Conservation (phyloP, 2,113 vertebrate species). For the Aphyosemion australe region DNA sequence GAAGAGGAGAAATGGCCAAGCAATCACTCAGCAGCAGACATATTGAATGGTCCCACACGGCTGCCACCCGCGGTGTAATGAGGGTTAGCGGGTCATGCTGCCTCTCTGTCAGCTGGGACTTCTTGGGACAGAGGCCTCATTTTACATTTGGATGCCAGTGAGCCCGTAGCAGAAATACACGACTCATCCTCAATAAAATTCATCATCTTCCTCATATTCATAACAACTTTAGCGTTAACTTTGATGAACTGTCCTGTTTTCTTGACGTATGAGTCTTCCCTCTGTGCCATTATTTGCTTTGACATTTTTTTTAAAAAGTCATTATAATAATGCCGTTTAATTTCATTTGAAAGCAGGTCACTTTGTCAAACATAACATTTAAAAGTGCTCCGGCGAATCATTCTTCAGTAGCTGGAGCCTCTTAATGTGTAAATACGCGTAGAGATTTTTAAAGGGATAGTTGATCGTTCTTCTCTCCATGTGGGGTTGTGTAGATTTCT, state of each 20-base stretch:
- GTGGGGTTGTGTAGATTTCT: background rate
- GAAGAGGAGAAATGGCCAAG: conserved; percentile 29
- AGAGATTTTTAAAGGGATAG: background rate
- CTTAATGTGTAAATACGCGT: background rate
- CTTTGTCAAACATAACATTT: background rate
- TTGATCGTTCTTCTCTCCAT: background rate
- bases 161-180: conserved; percentile 4
- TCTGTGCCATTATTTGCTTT: background rate
- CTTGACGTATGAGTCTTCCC: background rate
- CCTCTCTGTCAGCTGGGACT: conserved; percentile 42
- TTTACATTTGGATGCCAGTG: conserved; percentile 43
- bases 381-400: background rate
- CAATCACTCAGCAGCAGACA: conserved; percentile 57
- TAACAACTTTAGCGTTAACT: background rate
- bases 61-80: conserved; percentile 60
- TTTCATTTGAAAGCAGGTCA: background rate
- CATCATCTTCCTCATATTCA: background rate
- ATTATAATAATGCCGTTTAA: background rate
- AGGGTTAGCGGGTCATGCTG: conserved; percentile 58
- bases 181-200: background rate
- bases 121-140: conserved; percentile 34
- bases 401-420: too few relatives aligned
- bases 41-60: conserved; percentile 56
- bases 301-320: background rate
- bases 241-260: background rate